Base-by-base conservation (phyloP, 2,888 invertebrate species). In the Mycalesis mineus region DNA sequence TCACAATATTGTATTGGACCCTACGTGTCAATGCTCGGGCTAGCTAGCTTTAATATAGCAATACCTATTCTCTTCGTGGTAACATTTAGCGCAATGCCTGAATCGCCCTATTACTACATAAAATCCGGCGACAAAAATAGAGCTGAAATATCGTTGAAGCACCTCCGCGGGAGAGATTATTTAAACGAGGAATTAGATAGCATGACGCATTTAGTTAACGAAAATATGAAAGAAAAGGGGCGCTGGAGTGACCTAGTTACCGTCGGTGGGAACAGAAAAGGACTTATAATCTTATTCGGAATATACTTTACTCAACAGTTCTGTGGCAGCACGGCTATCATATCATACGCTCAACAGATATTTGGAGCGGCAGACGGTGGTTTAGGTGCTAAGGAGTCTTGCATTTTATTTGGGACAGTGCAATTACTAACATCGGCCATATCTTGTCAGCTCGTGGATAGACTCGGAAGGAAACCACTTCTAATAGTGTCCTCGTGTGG, bases 261-360 rank as follows among this genome's bases (percentile, higher is more conserved):
- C 5, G 84, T 86, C 0, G 77, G 80, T 4, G 91, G 91, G 0
- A 91, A 91, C 66, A 88, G 85, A 51, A 88, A 84, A 63, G 93
- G 93, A 0, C 79, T 94, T 2, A 80, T 91, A 8, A 91, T 94
- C 55, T 78, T 92, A 1, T 71, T 92, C 48, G 89, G 91, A 0
- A 85, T 94, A 53, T 93, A 93, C 79, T 89, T 92, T 52, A 86
- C 91, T 0, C 90, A 90, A 66, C 94, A 94, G 69, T 91, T 93
- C 55, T 91, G 91, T 50, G 92, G 92, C 0, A 91, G 91, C 63
- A 91, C 91, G 48, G 91, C 92, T 0, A 85, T 92, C 29, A 91
- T 91, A 60, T 77, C 91, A 5, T 92, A 92, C 64, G 88, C 91
- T 0, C 91, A 92, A 57, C 89, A 91, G 64, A 94, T 94, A 68